Base-by-base conservation (phyloP, 1,140 invertebrate species). In the Aphidius gifuensis region DNA sequence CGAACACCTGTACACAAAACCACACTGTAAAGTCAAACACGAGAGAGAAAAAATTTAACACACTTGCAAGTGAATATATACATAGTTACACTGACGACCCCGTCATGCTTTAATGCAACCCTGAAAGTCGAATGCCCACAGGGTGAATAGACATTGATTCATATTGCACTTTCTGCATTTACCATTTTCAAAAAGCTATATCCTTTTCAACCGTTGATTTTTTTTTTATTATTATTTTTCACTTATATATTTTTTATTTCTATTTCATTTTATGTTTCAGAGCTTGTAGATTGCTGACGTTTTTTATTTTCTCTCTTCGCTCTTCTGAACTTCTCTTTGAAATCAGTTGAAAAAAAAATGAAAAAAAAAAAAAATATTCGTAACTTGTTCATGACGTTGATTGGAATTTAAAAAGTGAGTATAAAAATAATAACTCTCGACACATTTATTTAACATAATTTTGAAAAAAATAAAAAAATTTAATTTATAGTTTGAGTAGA, bases 141-240 rank as follows among this genome's bases (percentile, higher is more conserved):
- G 40, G 40, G 5, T 49, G 60, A 60, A 42, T 61, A 62, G 42
- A 69, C 64, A 64, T 66, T 71, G 68, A 71, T 70, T 71, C 68
- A 71, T 68, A 62, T 65, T 67, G 64, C 62, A 58, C 32, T 66
- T 32, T 32, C 23, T 32, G 23, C 23, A 32, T 32, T 32, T 32
- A 32, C 23, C 23, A 32, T 66, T 58, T 48, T 43, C 45, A 39
- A 43, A 48, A 44, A 60, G 63, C 60, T 63, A 65, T 63, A 61
- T 32, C 23, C 23, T 32, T 32, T 32, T 50, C 7, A 50, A 50
- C 16, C 32, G 16, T 50, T 23, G 38, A 9, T 42, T 16, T 49
- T 59, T 43, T 45, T 46, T 39, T 53, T 38, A 38, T 53, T 21
- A 32, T 42, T 40, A n/a, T 48, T 7, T 39, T 32, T 21, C 16